Conservation (phyloP, 2,888 invertebrate genomes). For the Vannuccia rotundouncinata region DNA sequence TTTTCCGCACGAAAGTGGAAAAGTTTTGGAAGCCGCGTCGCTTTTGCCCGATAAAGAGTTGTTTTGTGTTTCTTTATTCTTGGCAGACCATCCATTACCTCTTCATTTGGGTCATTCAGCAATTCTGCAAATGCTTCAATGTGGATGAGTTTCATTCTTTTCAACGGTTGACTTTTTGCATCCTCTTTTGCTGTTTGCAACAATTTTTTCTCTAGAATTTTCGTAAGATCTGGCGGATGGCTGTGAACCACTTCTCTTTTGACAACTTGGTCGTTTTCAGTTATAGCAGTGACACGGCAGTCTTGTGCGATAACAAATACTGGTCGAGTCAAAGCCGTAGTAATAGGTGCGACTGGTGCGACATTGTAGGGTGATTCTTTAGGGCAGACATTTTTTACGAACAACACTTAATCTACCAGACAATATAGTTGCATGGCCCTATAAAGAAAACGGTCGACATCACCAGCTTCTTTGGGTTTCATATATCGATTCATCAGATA, state of each 20-base stretch:
- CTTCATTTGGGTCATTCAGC: background rate
- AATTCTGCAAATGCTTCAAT: conserved; percentile 18
- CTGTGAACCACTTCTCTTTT: conserved; percentile 4
- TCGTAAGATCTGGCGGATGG: conserved; percentile 2
- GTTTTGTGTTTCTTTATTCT: conserved; percentile 8
- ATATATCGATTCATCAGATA: no score
- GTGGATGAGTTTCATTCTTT: background rate
- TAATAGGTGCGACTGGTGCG: no score
- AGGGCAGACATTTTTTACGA: no score
- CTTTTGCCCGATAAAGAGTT: background rate
- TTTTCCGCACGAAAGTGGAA: background rate
- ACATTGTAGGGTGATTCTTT: no score
- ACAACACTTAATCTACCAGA: no score
- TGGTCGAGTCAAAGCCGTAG: no score
- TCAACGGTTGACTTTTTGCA: background rate
- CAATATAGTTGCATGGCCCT: no score
- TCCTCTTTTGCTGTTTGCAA: conserved; percentile 7
- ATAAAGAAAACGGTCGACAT: no score
- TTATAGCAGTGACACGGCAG: conserved; percentile 3
- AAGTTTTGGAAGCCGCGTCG: conserved; percentile 1
- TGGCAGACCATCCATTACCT: conserved; percentile 16
- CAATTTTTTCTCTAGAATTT: background rate
- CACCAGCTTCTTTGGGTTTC: no score
- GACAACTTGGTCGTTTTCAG: conserved; percentile 7
- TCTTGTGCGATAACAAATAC: no score